Evolutionary conservation across 2,797 vertebrate genomes (phyloP).

Genomic region (Myiotriccus ornatus): DNA sequence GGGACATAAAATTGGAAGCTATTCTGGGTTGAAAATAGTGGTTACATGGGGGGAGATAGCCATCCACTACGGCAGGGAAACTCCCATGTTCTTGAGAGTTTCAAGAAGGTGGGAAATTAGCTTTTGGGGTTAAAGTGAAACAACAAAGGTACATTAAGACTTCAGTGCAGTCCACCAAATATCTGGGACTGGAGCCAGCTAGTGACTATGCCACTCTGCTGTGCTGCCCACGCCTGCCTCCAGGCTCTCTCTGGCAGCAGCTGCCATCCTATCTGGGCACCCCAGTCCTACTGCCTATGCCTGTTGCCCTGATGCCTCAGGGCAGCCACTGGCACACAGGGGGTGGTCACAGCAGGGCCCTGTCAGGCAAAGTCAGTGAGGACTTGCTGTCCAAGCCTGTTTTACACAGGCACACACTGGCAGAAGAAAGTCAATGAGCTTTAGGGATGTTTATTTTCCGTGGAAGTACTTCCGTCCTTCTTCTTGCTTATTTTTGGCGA

Average conservation of each 20-base stretch:
- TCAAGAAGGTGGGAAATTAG: not conserved
- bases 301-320: accelerated
- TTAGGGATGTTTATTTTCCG: not conserved
- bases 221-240: accelerated
- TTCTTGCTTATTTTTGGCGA: not conserved
- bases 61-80: not conserved
- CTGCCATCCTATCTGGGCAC: accelerated
- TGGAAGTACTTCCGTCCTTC: not conserved
- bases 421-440: not conserved
- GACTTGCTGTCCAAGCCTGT: not conserved
- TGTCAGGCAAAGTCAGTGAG: not conserved
- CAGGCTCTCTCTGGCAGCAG: not conserved
- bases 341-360: not conserved
- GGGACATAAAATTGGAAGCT: not conserved
- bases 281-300: accelerated
- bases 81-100: not conserved
- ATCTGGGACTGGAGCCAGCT: not conserved
- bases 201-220: accelerated
- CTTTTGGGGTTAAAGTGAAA: not conserved
- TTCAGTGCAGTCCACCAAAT: not conserved
- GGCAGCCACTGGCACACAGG: accelerated
- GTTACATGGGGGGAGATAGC: not conserved
- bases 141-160: not conserved
- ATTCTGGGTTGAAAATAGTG: not conserved
- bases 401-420: not conserved